A percentile compares a stretch with the other conserved stretches of the same genome.
Evolutionary conservation across 1,140 invertebrate species (phyloP).

Genomic region (Leptinotarsa texana): DNA sequence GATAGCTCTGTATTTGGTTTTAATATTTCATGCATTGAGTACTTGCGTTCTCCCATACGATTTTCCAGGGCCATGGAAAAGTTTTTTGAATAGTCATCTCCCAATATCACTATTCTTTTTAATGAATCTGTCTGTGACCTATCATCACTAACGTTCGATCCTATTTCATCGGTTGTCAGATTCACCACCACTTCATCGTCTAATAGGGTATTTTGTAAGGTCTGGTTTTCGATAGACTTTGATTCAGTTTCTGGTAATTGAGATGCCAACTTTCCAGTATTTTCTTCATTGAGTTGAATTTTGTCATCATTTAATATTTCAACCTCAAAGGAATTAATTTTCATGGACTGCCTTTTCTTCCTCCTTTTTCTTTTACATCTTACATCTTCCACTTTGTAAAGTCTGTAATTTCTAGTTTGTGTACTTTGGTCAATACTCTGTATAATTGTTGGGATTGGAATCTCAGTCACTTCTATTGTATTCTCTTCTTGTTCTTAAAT

Average conservation of each 20-base stretch:
- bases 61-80: not conserved
- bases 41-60: too few relatives aligned
- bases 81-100: too few relatives aligned
- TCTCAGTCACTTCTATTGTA: not conserved
- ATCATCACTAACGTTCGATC: not conserved
- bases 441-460: not conserved
- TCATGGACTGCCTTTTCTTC: not conserved
- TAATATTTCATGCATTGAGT: not conserved
- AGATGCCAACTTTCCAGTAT: not conserved
- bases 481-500: too few relatives aligned
- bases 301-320: not conserved
- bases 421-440: not conserved
- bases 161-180: not conserved
- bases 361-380: too few relatives aligned
- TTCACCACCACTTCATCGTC: not conserved
- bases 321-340: not conserved
- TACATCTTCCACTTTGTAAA: not conserved
- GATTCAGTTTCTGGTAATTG: not conserved
- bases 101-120: too few relatives aligned
- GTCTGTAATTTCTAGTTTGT: not conserved
- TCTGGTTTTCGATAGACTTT: not conserved
- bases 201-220: not conserved
- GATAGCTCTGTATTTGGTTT: too few relatives aligned
- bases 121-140: not conserved
- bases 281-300: not conserved